A percentile compares a stretch with the other conserved stretches of the same genome.
Conservation (phyloP, 2,113 vertebrate genomes). For the Sinocyclocheilus anshuiensis region DNA sequence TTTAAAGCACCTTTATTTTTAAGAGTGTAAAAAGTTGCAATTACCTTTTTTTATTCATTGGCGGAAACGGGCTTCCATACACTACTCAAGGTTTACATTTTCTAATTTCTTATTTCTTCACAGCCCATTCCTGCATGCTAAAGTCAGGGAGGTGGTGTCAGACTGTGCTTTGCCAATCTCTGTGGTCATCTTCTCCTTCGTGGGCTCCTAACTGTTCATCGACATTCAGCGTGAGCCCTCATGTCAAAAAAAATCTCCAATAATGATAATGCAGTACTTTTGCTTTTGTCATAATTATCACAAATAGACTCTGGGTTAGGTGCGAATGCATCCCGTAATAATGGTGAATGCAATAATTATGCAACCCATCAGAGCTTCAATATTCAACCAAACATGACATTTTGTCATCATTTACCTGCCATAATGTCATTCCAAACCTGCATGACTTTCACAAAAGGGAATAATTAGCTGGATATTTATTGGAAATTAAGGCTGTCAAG, state of each 20-base stretch:
- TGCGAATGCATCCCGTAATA: background rate
- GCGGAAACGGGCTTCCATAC: too few relatives aligned
- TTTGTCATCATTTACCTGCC: background rate
- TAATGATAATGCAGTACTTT: too few relatives aligned
- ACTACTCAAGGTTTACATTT: background rate
- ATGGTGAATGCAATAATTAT: background rate
- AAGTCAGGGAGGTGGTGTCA: slow-evolving; percentile 87
- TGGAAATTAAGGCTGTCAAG: background rate
- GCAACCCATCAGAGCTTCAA: background rate
- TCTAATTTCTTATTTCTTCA: slow-evolving; percentile 22
- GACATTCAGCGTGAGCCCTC: slow-evolving; percentile 81
- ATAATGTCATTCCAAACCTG: background rate
- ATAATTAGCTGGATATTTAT: background rate
- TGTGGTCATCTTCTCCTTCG: slow-evolving; percentile 85
- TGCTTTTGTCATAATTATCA: background rate
- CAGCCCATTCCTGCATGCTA: slow-evolving; percentile 87
- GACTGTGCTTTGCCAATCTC: slow-evolving; percentile 92
- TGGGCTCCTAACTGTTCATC: slow-evolving; percentile 86
- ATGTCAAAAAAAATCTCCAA: too few relatives aligned
- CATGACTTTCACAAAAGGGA: background rate
- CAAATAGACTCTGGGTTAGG: background rate
- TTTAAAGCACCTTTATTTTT: too few relatives aligned
- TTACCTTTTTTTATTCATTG: too few relatives aligned
- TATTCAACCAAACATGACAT: background rate
- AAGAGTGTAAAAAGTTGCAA: too few relatives aligned